Evolutionary conservation across 2,888 invertebrate genomes (phyloP).

Genomic region (Noctua pronuba): DNA sequence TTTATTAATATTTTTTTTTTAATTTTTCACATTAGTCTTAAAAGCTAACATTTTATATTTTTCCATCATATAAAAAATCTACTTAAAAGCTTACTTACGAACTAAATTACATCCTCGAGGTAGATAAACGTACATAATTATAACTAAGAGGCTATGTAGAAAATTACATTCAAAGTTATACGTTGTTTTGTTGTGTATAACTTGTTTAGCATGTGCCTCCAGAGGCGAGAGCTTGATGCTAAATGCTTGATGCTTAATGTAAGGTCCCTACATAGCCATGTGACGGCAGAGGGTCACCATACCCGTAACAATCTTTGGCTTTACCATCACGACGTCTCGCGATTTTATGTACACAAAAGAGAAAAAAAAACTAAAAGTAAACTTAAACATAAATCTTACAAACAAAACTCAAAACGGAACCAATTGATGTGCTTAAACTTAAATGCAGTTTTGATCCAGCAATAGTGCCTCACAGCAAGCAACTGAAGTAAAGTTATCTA

Average conservation of each 20-base stretch:
- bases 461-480: constrained; percentile 69
- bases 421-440: constrained; percentile 72
- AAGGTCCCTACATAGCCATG: constrained; percentile 79
- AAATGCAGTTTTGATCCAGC: constrained; percentile 79
- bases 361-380: constrained; percentile 76
- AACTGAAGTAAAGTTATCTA: constrained; percentile 51
- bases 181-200: constrained; percentile 49
- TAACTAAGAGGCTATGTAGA: constrained; percentile 80
- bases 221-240: constrained; percentile 57
- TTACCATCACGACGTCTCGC: constrained; percentile 90
- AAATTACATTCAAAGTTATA: constrained; percentile 74
- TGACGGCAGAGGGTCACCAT: constrained; percentile 91
- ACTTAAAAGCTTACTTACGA: constrained; percentile 87
- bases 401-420: constrained; percentile 79
- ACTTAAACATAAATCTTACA: constrained; percentile 75
- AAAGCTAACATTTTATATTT: constrained; percentile 83
- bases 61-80: constrained; percentile 89
- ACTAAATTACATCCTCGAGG: constrained; percentile 89
- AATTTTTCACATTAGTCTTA: constrained; percentile 82
- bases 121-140: constrained; percentile 87
- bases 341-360: constrained; percentile 84
- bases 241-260: constrained; percentile 63
- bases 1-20: constrained; percentile 79
- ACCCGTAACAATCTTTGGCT: constrained; percentile 91
- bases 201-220: constrained; percentile 43